Conservation (phyloP, 2,113 vertebrate species). For the Urocolius indicus region DNA sequence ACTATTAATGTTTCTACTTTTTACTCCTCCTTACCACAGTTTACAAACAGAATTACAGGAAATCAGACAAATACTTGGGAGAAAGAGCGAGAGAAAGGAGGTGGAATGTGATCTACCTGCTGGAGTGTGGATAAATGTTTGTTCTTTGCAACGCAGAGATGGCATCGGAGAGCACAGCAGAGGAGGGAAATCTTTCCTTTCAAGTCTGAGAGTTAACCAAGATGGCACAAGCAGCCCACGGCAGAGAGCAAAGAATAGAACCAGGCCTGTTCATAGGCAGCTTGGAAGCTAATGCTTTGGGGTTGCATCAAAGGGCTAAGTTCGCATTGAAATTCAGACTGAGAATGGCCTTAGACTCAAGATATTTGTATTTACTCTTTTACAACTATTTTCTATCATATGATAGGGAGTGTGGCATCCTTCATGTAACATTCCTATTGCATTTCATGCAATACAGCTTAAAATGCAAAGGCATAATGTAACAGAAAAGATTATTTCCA, state of each 20-base stretch:
- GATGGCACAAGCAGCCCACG: constrained; percentile 21
- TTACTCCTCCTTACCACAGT: not conserved
- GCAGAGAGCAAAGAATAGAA: not conserved
- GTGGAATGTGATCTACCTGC: not conserved
- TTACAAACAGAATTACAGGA: constrained; percentile 4
- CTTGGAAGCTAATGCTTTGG: not conserved
- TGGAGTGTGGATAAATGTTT: not conserved
- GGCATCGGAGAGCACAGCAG: not conserved
- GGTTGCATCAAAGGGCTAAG: constrained; percentile 12
- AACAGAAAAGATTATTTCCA: not conserved
- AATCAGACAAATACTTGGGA: not conserved
- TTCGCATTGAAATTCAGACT: not conserved
- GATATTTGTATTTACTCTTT: not conserved
- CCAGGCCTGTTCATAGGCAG: not conserved
- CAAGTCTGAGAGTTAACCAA: constrained; percentile 12
- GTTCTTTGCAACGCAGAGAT: constrained; percentile 19
- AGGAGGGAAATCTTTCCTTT: constrained; percentile 34
- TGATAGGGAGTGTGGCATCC: not conserved
- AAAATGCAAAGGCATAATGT: not conserved
- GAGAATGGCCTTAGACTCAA: not conserved
- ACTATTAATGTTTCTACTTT: not conserved
- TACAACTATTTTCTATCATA: not conserved
- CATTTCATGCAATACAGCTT: not conserved
- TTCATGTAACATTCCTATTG: not conserved
- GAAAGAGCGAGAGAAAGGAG: not conserved